A percentile compares a stretch with the other conserved stretches of the same genome.
Evolutionary conservation across 2,797 vertebrate genomes (phyloP).

Genomic region (Galagoides demidoff): DNA sequence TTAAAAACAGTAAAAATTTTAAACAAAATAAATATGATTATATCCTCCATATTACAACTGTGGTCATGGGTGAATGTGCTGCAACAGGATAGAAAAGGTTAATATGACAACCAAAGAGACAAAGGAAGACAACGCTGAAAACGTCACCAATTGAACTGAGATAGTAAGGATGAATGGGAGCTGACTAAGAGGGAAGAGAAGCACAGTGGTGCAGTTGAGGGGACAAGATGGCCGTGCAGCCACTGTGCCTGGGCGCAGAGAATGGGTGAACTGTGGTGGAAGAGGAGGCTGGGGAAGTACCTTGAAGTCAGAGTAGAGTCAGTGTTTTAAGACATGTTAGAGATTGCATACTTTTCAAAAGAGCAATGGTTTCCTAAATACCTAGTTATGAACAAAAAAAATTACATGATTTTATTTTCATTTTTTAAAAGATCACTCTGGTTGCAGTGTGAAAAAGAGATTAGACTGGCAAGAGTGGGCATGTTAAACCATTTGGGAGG

Average conservation of each 20-base stretch:
- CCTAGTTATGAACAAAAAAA: not conserved
- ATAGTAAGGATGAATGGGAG: not conserved
- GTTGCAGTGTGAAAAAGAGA: not conserved
- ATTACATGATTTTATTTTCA: not conserved
- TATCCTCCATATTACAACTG: not conserved
- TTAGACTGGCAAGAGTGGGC: not conserved
- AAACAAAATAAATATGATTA: not conserved
- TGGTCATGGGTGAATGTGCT: not conserved
- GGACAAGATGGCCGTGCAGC: not conserved
- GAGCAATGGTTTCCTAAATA: not conserved
- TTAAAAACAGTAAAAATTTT: not conserved
- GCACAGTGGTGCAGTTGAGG: not conserved
- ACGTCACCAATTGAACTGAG: not conserved
- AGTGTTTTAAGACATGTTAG: not conserved
- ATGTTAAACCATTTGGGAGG: not conserved
- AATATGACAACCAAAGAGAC: not conserved
- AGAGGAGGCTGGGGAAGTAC: not conserved
- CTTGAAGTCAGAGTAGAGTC: not conserved
- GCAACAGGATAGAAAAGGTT: not conserved
- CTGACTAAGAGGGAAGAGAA: not conserved
- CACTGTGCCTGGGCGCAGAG: not conserved
- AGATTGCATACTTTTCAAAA: not conserved
- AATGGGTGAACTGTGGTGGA: not conserved
- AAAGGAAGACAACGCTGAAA: not conserved
- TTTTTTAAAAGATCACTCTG: not conserved